A percentile compares a stretch with the other conserved stretches of the same genome.
Evolutionary conservation across 2,888 invertebrate genomes (phyloP).

Genomic region (Hirtodrosophila cameraria): DNA sequence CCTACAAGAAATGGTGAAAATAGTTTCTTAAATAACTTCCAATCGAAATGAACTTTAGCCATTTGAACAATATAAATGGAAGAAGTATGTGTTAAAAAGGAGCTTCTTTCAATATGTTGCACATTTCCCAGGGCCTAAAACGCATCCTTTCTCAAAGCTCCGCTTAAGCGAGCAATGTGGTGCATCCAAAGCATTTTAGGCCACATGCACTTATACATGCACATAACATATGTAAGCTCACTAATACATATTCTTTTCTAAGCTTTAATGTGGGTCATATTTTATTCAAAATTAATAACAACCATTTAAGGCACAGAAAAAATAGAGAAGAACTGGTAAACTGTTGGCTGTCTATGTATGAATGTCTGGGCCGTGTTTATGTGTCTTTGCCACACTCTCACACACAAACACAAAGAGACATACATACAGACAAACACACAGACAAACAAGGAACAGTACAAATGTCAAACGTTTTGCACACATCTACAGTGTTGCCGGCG

Average conservation of each 20-base stretch:
- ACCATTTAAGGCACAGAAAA: not conserved
- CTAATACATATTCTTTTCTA: not conserved
- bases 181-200: no score
- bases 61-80: no score
- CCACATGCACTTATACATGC: not conserved
- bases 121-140: no score
- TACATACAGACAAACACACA: no score
- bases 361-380: not conserved
- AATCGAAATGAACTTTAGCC: no score
- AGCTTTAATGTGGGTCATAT: not conserved
- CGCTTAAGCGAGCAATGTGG: no score
- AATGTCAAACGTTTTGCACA: conserved; percentile 46
- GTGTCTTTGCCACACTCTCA: not conserved
- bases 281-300: not conserved
- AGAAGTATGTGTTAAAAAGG: no score
- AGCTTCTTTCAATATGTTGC: no score
- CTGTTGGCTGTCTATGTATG: not conserved
- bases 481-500: not conserved
- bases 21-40: no score
- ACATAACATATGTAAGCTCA: not conserved
- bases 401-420: conserved; percentile 53
- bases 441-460: no score
- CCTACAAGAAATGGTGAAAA: no score
- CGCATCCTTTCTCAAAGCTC: no score
- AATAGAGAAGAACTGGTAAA: not conserved